A percentile compares a stretch with the other conserved stretches of the same genome.
These are phyloP conservation scores for Geophilus truncorum DNA, from an alignment of 2,888 invertebrate species.

Conservation along the genomic window DNA sequence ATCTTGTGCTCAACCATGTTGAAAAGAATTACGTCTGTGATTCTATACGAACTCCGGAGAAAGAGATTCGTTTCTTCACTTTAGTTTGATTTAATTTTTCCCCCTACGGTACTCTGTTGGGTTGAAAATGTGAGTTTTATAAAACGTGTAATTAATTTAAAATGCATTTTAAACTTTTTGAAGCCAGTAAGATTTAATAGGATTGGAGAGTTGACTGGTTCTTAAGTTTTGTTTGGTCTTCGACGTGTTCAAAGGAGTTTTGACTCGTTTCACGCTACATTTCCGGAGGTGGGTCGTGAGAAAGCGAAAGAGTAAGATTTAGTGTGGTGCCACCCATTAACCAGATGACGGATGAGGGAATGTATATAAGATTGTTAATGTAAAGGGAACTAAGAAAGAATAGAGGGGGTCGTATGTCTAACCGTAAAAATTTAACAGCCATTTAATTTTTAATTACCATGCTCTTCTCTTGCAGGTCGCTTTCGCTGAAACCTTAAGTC, in stretches of 20 bases:
- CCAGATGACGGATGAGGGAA: slow-evolving; percentile 24
- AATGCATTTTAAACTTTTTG: too few relatives aligned
- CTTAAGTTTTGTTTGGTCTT: slow-evolving; percentile 10
- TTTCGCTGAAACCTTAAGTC: slow-evolving; percentile 23
- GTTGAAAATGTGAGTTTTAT: too few relatives aligned
- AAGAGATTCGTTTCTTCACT: slow-evolving; percentile 1
- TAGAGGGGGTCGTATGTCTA: slow-evolving; percentile 2
- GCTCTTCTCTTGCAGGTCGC: slow-evolving; percentile 13
- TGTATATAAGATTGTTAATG: slow-evolving; percentile 22
- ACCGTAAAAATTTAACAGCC: slow-evolving; percentile 33
- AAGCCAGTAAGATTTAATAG: neutral
- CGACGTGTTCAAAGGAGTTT: neutral
- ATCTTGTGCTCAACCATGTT: slow-evolving; percentile 21
- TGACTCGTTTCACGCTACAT: slow-evolving; percentile 22
- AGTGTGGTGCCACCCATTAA: slow-evolving; percentile 18
- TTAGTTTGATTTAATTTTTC: neutral
- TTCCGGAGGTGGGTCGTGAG: neutral
- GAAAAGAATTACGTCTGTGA: slow-evolving; percentile 14
- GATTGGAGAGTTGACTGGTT: neutral
- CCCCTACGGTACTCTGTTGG: too few relatives aligned
- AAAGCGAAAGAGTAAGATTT: slow-evolving; percentile 16
- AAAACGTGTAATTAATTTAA: too few relatives aligned
- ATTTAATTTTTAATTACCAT: slow-evolving; percentile 33
- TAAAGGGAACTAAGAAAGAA: slow-evolving; percentile 11
- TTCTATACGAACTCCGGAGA: neutral